Conservation (phyloP, 2,113 vertebrate species). For the Coreoperca whiteheadi region DNA sequence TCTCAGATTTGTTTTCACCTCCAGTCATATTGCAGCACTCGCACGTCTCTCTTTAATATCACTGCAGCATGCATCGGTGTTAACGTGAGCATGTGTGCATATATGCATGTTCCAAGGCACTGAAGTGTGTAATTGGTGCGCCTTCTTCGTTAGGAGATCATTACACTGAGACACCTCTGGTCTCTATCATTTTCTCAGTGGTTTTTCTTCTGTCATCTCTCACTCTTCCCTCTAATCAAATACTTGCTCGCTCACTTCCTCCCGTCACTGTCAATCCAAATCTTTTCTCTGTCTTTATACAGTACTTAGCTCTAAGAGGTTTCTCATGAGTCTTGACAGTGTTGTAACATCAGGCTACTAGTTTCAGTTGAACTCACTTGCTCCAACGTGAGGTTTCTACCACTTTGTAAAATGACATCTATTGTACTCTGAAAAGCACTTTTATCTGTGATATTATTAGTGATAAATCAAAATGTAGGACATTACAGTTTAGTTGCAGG, state of each 20-base stretch:
- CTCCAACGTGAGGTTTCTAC: background rate
- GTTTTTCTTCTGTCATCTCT: slow-evolving; percentile 4
- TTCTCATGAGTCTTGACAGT: background rate
- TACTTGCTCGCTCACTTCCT: slow-evolving; percentile 3
- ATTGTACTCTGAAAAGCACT: background rate
- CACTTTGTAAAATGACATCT: background rate
- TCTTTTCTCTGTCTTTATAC: background rate
- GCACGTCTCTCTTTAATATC: background rate
- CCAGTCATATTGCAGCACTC: slow-evolving; percentile 1
- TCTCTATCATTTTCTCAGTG: slow-evolving; percentile 14
- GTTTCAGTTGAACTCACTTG: background rate
- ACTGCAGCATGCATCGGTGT: slow-evolving; percentile 8
- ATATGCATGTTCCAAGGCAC: slow-evolving; percentile 35
- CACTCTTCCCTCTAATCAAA: slow-evolving; percentile 8
- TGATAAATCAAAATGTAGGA: background rate
- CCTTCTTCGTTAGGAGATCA: slow-evolving; percentile 46
- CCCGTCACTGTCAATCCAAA: slow-evolving; percentile 6
- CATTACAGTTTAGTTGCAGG: background rate
- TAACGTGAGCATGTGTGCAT: slow-evolving; percentile 2
- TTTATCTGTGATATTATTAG: background rate
- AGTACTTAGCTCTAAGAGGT: background rate
- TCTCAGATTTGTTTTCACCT: slow-evolving; percentile 1
- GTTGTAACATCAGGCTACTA: background rate
- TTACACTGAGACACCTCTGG: slow-evolving; percentile 21
- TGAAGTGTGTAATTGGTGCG: slow-evolving; percentile 48